Base-by-base conservation (phyloP, 2,113 vertebrate species). In the Sander lucioperca region DNA sequence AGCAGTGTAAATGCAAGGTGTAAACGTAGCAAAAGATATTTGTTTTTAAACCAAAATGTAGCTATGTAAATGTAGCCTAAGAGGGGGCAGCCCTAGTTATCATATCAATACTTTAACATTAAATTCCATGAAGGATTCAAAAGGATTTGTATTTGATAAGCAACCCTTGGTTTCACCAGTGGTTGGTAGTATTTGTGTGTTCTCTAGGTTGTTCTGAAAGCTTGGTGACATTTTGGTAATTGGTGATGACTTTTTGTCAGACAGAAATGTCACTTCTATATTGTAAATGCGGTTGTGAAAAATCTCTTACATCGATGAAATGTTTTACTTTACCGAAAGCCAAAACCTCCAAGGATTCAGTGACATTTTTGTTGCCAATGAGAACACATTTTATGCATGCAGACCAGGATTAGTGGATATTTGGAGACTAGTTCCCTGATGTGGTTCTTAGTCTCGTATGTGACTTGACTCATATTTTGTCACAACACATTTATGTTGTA, bases 401-500 rank as follows among this genome's bases (percentile, higher is more conserved):
- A 54, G 48, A 27, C 45, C 11, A 45, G 72, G 66, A 59, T 51
- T 43, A 11, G 57, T 71, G 78, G 58, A 77, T 78, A 70, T 86
- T 84, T 71, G 53, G 30, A 50, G 64, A 72, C 77, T 33, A 70
- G 51, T 19, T 84, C 69, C 86, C 59, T 70, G 82, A 80, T 78
- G 67, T 72, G 69, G 43, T 27, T 27, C 30, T 78, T 80, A 88
- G 65, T 80, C 87, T 81, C 48, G 71, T 54, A 51, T 87, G 79
- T 63, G 69, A 57, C 63, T 71, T 58, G 45, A 83, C 48, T 91
- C 71, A 71, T 72, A 78, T 79, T 70, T 83, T 67, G 74, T 79
- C 76, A 86, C 76, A 86, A 79, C 77, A 43, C 61, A 58, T 75
- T 77, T 79, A 51, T 61, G 30, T 83, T 90, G 80, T 83, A 91